Conservation (phyloP, 2,888 invertebrate genomes). For the Metopia argyrocephala region DNA sequence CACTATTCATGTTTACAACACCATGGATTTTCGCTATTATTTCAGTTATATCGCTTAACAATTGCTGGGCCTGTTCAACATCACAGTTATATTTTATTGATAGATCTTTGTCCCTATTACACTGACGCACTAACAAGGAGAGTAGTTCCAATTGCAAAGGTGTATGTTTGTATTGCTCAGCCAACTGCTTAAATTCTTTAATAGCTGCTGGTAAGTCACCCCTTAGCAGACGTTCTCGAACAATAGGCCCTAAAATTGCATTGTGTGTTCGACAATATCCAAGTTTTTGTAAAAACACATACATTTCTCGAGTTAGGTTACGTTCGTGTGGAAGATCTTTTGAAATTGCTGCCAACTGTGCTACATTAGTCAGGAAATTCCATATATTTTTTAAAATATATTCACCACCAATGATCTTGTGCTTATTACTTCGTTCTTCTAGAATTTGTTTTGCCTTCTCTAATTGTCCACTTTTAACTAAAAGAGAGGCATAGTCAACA, state of each 20-base stretch:
- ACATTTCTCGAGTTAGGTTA: constrained; percentile 79
- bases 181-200: constrained; percentile 80
- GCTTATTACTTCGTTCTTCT: constrained; percentile 79
- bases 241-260: constrained; percentile 82
- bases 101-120: constrained; percentile 68
- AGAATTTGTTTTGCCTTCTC: constrained; percentile 78
- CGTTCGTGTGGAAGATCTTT: constrained; percentile 71
- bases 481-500: constrained; percentile 82
- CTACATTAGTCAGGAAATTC: constrained; percentile 81
- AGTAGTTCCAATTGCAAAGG: constrained; percentile 84
- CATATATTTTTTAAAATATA: constrained; percentile 82
- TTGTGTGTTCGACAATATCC: constrained; percentile 82
- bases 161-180: constrained; percentile 81
- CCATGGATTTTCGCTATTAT: constrained; percentile 78
- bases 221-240: constrained; percentile 82
- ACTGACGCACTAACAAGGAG: constrained; percentile 75
- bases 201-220: constrained; percentile 80
- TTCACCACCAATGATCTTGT: constrained; percentile 79
- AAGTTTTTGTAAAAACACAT: constrained; percentile 79
- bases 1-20: constrained; percentile 75
- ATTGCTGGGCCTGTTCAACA: constrained; percentile 73
- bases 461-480: constrained; percentile 79
- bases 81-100: constrained; percentile 66
- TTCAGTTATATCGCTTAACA: constrained; percentile 76
- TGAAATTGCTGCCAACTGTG: constrained; percentile 70